phyloP scores from a whole-genome alignment of 2,888 invertebrate species.

The Tetramorium bicarinatum region DNA sequence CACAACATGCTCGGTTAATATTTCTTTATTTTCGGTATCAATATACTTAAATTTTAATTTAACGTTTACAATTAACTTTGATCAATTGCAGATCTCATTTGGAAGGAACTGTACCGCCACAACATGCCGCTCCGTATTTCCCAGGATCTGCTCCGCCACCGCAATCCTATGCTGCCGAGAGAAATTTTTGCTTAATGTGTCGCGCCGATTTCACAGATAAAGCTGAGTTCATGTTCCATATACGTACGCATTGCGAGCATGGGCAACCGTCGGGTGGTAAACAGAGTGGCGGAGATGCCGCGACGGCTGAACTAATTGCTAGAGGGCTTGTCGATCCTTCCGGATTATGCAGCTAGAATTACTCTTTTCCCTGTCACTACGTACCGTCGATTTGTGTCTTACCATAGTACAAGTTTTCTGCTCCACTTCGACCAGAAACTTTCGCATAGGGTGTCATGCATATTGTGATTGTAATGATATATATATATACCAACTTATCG shows the following conservation, averaged over 20 bases:
- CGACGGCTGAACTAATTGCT: slow-evolving; percentile 84
- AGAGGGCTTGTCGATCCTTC: slow-evolving; percentile 85
- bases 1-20: slow-evolving; percentile 90
- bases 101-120: slow-evolving; percentile 82
- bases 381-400: slow-evolving; percentile 83
- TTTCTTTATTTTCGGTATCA: slow-evolving; percentile 3
- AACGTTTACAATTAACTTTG: neutral
- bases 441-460: slow-evolving; percentile 74
- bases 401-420: slow-evolving; percentile 82
- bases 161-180: slow-evolving; percentile 83
- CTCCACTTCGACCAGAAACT: slow-evolving; percentile 73
- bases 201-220: slow-evolving; percentile 90
- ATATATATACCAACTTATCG: slow-evolving; percentile 73
- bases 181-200: slow-evolving; percentile 89
- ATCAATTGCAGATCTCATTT: slow-evolving; percentile 80
- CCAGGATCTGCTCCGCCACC: slow-evolving; percentile 83
- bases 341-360: slow-evolving; percentile 85
- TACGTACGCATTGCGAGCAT: slow-evolving; percentile 89
- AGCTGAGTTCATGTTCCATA: slow-evolving; percentile 91
- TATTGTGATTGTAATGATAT: slow-evolving; percentile 80
- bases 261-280: slow-evolving; percentile 79
- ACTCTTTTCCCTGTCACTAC: slow-evolving; percentile 73
- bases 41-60: slow-evolving; percentile 6
- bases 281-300: slow-evolving; percentile 80
- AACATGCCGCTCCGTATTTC: slow-evolving; percentile 85